Conservation (phyloP, 2,888 invertebrate genomes). For the Tipula helvola region DNA sequence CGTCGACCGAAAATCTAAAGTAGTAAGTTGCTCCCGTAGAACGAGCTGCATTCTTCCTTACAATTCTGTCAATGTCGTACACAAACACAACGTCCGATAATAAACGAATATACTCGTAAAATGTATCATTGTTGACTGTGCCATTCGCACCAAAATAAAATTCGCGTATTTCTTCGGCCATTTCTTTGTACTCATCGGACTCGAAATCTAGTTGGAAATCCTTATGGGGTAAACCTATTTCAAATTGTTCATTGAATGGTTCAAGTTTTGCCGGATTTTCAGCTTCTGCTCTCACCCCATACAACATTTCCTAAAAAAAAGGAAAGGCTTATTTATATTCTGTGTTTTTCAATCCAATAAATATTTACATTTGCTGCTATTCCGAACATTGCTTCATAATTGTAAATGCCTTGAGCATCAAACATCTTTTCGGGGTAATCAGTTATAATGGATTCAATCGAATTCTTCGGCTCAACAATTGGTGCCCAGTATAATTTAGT, state of each 20-base stretch:
- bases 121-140: constrained; percentile 12
- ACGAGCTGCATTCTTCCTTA: not conserved
- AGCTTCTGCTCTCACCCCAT: not conserved
- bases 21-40: not conserved
- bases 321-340: not conserved
- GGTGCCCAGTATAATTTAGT: not conserved
- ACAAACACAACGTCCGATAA: not conserved
- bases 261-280: not conserved
- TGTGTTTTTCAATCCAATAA: not conserved
- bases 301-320: not conserved
- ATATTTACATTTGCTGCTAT: not conserved
- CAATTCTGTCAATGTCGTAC: not conserved
- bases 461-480: not conserved
- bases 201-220: not conserved
- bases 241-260: not conserved
- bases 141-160: constrained; percentile 12
- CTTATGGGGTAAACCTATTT: not conserved
- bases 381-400: not conserved
- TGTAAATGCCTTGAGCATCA: not conserved
- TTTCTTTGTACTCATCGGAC: constrained; percentile 11
- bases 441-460: not conserved
- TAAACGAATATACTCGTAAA: constrained; percentile 9
- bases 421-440: not conserved
- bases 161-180: constrained; percentile 11
- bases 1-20: constrained; percentile 10